Evolutionary conservation across 2,113 vertebrate species (phyloP), one percentile per base, ranked within the genome.

Genomic region (Pungitius pungitius): DNA sequence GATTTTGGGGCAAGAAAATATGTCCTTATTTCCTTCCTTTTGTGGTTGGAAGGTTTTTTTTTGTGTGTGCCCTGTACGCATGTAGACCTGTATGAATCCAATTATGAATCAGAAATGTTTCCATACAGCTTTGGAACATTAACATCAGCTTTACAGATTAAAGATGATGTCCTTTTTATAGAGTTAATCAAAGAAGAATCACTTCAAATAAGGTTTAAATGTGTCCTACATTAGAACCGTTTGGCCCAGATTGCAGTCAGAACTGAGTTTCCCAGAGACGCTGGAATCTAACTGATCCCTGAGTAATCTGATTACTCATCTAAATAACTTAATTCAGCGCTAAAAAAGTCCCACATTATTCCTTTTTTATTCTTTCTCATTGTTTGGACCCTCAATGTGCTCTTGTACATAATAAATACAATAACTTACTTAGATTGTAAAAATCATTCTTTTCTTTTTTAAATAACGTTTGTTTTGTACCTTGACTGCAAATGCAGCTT

Each of bases 191-290:
- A 74, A 51, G 54, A 15, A 40, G 11, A 61, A 47, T 35, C 0
- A 6, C 42, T 55, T 63, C 2, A 17, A 60, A 27, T 52, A 20
- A 37, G 39, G 14, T 27, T 5, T 60, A n/a, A 55, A 42, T 14
- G 43, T 54, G 80, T 15, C 76, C 82, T 71, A 72, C 59, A 81
- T 88, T 78, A 18, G 43, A 47, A 69, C 67, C 56, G 59, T 51
- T 33, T 67, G 73, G 47, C 84, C 81, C 70, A 78, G 42, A 82
- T 88, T 37, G 37, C 22, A 61, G 15, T 66, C 26, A 0, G 59
- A 39, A 55, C 69, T 76, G 47, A 65, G 59, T 86, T 80, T 82
- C 73, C 69, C 84, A 73, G 59, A 86, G 70, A 78, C 60, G 5
- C 18, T 9, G 26, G 37, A 72, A 73, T 83, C 61, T 78, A 83